Conservation (phyloP, 2,113 vertebrate species). For the Gnathonemus echidnorhynchus region DNA sequence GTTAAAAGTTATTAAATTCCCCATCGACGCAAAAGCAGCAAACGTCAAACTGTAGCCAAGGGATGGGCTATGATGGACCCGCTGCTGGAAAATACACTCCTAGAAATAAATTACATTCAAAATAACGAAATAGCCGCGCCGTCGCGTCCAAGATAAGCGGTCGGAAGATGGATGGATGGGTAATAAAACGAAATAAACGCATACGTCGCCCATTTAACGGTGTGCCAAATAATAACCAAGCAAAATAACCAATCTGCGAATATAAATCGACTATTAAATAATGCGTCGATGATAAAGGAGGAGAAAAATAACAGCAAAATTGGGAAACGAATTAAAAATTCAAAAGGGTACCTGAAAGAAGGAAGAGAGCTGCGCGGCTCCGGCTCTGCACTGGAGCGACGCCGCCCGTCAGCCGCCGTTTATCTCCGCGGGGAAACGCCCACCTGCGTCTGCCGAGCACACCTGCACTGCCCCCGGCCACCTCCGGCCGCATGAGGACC, state of each 20-base stretch:
- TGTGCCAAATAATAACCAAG: neutral
- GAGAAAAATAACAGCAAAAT: neutral
- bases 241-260: neutral
- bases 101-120: neutral
- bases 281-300: neutral
- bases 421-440: neutral
- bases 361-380: neutral
- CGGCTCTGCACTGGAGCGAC: neutral
- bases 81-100: neutral
- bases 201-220: neutral
- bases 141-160: neutral
- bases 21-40: neutral
- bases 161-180: neutral
- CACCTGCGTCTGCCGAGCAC: neutral
- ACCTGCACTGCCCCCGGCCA: neutral
- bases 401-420: neutral
- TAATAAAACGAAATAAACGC: neutral
- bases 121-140: neutral
- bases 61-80: neutral
- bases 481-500: neutral
- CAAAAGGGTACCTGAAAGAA: neutral
- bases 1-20: neutral
- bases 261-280: neutral
- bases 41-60: neutral
- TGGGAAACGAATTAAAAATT: neutral